Percentiles rank a stretch among this genome's conserved stretches.
These are phyloP conservation scores for Hylia prasina DNA, from an alignment of 2,113 vertebrate genomes.

Conservation along the genomic window DNA sequence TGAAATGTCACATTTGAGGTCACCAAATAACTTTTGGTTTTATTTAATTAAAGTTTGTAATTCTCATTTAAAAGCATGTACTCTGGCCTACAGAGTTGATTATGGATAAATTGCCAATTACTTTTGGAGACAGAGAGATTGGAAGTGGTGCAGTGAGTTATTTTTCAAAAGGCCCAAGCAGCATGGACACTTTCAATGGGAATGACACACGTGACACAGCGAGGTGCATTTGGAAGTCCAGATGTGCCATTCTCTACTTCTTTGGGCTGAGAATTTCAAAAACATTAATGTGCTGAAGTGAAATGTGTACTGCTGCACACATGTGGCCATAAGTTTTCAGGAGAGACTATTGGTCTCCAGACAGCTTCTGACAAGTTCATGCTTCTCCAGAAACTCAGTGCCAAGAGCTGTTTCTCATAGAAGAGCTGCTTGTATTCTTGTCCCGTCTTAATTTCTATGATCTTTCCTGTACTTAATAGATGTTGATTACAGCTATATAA, in stretches of 20 bases:
- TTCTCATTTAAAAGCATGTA: not conserved
- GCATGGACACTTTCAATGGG: not conserved
- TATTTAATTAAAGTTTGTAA: not conserved
- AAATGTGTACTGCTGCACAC: not conserved
- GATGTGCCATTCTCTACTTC: not conserved
- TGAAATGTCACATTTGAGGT: not conserved
- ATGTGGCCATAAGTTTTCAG: not conserved
- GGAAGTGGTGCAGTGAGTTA: not conserved
- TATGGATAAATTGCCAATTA: not conserved
- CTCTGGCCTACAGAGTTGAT: not conserved
- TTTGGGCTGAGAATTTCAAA: not conserved
- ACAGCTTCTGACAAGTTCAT: not conserved
- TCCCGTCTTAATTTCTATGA: not conserved
- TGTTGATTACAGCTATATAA: not conserved
- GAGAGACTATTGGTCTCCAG: not conserved
- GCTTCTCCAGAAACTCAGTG: not conserved
- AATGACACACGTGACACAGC: not conserved
- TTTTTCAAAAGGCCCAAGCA: not conserved
- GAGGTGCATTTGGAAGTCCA: not conserved
- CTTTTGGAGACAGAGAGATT: not conserved
- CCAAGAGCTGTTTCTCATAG: not conserved
- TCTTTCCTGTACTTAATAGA: not conserved
- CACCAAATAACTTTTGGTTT: not conserved
- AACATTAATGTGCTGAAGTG: not conserved
- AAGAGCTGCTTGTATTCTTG: not conserved